These are phyloP conservation scores for Cyrtorhinus lividipennis DNA, from an alignment of 1,140 invertebrate species.

Conservation along the genomic window DNA sequence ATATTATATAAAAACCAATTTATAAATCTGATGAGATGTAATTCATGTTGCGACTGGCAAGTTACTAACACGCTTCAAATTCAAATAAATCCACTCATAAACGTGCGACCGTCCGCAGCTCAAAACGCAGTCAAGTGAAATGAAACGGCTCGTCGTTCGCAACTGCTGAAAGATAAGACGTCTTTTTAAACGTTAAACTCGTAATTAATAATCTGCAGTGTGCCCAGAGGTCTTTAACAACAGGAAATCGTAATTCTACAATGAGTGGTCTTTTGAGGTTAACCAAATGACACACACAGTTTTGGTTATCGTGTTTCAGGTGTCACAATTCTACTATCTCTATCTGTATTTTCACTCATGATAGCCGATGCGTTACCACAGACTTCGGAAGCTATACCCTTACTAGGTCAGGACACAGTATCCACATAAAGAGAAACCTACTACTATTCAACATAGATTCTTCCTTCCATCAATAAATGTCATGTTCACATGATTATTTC, in stretches of 20 bases:
- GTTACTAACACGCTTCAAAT: no score
- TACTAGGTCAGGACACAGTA: conserved; percentile 42
- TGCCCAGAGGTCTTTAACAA: neutral
- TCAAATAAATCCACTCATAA: no score
- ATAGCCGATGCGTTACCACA: conserved; percentile 50
- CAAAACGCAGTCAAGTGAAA: neutral
- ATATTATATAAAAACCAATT: no score
- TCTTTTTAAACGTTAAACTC: neutral
- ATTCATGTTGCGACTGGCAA: no score
- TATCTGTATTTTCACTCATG: conserved; percentile 60
- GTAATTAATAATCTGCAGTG: neutral
- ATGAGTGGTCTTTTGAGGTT: neutral
- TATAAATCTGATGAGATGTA: no score
- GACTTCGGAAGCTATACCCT: conserved; percentile 52
- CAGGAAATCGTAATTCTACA: neutral
- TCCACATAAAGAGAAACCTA: conserved; percentile 19
- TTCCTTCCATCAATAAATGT: conserved; percentile 20
- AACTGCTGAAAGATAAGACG: no score
- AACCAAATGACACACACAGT: neutral
- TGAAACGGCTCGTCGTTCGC: neutral
- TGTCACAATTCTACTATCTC: conserved; percentile 57
- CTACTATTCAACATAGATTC: no score
- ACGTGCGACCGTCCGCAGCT: neutral
- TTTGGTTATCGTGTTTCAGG: conserved; percentile 34
- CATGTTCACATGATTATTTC: conserved; percentile 23